Conservation (phyloP, 2,888 invertebrate species). For the Hypena proboscidalis region DNA sequence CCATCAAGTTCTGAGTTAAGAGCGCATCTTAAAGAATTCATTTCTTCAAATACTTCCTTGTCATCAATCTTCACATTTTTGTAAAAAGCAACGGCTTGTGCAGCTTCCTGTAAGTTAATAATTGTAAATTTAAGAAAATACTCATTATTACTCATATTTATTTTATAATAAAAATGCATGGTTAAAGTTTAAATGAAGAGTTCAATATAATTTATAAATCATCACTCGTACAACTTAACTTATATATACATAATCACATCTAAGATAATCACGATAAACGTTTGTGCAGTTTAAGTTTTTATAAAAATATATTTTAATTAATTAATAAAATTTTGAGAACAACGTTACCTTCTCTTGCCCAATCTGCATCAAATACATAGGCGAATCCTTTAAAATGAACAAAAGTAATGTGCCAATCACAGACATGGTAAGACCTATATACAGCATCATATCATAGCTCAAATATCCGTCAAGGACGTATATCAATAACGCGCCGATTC, state of each 20-base stretch:
- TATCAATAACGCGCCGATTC: conserved; percentile 32
- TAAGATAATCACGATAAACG: no score
- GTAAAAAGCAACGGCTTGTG: conserved; percentile 57
- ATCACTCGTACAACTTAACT: no score
- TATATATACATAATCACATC: no score
- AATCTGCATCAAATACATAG: conserved; percentile 19
- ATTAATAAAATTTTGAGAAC: neutral
- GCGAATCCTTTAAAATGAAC: conserved; percentile 30
- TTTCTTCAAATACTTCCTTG: conserved; percentile 53
- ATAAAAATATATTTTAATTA: no score
- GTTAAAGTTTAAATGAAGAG: no score
- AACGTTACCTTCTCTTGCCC: conserved; percentile 31
- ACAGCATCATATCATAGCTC: conserved; percentile 22
- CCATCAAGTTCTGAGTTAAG: conserved; percentile 50
- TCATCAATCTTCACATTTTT: conserved; percentile 49
- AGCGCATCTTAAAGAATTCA: conserved; percentile 50
- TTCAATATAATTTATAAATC: no score
- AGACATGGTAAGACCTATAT: conserved; percentile 25
- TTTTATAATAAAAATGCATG: no score
- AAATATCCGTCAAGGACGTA: conserved; percentile 33
- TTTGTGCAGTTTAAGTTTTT: no score
- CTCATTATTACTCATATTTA: no score
- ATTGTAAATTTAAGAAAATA: no score
- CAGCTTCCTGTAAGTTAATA: conserved; percentile 54
- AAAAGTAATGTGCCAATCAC: conserved; percentile 6